phyloP scores from a whole-genome alignment of 1,140 invertebrate species.

The Nephotettix cincticeps region DNA sequence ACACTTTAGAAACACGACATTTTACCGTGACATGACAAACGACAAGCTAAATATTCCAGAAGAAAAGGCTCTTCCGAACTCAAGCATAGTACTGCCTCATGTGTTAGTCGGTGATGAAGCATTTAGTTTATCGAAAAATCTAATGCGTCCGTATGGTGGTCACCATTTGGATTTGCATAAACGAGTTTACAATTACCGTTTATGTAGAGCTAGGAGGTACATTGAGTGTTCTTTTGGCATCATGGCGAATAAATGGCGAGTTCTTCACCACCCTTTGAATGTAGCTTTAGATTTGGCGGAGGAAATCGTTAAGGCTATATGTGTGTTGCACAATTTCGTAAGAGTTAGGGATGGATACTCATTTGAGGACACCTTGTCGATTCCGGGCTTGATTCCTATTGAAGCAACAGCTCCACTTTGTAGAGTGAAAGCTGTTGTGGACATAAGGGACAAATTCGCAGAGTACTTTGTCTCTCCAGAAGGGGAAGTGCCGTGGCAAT shows the following conservation, averaged over 20 bases:
- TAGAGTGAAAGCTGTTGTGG: background rate
- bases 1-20: conserved; percentile 41
- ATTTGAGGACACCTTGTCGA: conserved; percentile 42
- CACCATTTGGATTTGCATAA: conserved; percentile 28
- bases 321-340: conserved; percentile 47
- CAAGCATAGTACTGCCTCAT: conserved; percentile 40
- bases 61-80: conserved; percentile 37
- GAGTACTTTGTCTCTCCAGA: conserved; percentile 33
- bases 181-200: conserved; percentile 45
- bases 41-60: conserved; percentile 40
- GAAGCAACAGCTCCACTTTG: background rate
- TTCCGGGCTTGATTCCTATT: background rate
- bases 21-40: conserved; percentile 37
- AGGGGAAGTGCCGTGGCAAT: conserved; percentile 34
- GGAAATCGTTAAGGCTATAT: conserved; percentile 44
- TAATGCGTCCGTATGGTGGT: conserved; percentile 46
- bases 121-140: conserved; percentile 44
- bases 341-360: conserved; percentile 42
- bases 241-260: conserved; percentile 45
- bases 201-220: conserved; percentile 37
- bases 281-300: conserved; percentile 39
- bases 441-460: conserved; percentile 36
- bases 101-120: conserved; percentile 48
- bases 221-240: conserved; percentile 49
- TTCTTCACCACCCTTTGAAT: conserved; percentile 45